Percentiles rank a stretch among this genome's conserved stretches.
phyloP scores from a whole-genome alignment of 2,888 invertebrate species.

The Agrilus mali region DNA sequence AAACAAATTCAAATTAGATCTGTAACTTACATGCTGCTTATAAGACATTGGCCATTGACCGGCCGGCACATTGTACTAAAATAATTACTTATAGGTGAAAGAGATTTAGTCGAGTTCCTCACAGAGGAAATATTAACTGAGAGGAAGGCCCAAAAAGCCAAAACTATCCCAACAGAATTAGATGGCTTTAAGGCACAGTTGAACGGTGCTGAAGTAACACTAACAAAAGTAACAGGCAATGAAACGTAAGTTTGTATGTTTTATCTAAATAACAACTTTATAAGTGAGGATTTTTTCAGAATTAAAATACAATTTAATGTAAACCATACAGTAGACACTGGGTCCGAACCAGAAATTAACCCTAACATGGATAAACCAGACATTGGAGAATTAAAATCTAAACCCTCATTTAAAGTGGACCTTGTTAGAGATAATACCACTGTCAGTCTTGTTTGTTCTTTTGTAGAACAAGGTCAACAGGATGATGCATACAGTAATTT shows the following conservation, averaged over 20 bases:
- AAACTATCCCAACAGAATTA: constrained; percentile 60
- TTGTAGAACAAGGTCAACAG: constrained; percentile 46
- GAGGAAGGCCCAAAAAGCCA: constrained; percentile 66
- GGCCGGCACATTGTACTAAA: background rate
- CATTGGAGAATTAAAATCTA: constrained; percentile 74
- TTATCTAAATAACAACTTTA: background rate
- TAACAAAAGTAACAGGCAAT: constrained; percentile 57
- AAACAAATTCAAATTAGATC: too few species aligned
- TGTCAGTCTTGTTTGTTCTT: constrained; percentile 77
- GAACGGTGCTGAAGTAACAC: constrained; percentile 73
- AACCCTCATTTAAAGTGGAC: constrained; percentile 85
- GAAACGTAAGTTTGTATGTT: constrained; percentile 48
- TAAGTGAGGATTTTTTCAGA: constrained; percentile 33
- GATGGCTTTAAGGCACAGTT: constrained; percentile 71
- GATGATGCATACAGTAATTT: constrained; percentile 61
- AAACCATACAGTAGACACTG: constrained; percentile 88
- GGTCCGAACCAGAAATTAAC: constrained; percentile 53
- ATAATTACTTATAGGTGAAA: constrained; percentile 48
- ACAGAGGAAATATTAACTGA: constrained; percentile 90
- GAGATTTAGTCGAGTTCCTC: constrained; percentile 80
- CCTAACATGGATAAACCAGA: constrained; percentile 56
- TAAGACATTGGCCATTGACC: background rate
- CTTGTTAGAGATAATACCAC: constrained; percentile 64
- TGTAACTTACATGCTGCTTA: background rate
- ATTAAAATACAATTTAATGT: constrained; percentile 78